These are phyloP conservation scores for Phataginus tricuspis DNA, from an alignment of 2,797 vertebrate species.

Conservation along the genomic window DNA sequence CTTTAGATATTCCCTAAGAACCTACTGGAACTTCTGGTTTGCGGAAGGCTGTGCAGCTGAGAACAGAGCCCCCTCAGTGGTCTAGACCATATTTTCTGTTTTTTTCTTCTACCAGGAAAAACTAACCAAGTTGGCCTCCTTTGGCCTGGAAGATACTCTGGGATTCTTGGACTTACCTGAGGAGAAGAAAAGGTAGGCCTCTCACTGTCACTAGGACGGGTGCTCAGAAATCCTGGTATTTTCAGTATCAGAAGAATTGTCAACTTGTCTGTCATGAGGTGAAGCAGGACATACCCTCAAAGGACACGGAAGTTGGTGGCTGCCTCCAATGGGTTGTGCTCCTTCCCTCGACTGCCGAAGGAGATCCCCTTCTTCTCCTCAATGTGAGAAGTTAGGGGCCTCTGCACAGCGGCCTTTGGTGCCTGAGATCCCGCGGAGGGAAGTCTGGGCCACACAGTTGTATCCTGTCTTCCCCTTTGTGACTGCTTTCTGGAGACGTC, in stretches of 20 bases:
- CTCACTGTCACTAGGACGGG: neutral
- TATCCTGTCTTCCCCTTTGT: neutral
- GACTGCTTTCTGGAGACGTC: neutral
- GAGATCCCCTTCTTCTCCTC: neutral
- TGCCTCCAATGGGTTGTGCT: neutral
- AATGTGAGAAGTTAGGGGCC: neutral
- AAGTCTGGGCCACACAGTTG: neutral
- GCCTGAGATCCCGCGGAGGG: neutral
- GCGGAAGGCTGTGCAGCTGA: neutral
- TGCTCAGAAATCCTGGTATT: neutral
- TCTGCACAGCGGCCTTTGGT: neutral
- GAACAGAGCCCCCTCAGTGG: neutral
- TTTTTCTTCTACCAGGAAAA: neutral
- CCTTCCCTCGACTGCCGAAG: neutral
- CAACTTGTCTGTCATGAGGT: neutral
- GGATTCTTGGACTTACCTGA: neutral
- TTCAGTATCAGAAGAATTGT: neutral
- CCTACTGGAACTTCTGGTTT: neutral
- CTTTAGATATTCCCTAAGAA: neutral
- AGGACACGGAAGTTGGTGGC: neutral
- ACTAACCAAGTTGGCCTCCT: neutral
- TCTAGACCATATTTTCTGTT: neutral
- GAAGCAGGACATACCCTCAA: neutral
- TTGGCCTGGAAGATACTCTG: neutral
- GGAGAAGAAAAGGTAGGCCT: neutral